Base-by-base conservation (phyloP, 2,113 vertebrate species). In the Gallinago paraguaiae region DNA sequence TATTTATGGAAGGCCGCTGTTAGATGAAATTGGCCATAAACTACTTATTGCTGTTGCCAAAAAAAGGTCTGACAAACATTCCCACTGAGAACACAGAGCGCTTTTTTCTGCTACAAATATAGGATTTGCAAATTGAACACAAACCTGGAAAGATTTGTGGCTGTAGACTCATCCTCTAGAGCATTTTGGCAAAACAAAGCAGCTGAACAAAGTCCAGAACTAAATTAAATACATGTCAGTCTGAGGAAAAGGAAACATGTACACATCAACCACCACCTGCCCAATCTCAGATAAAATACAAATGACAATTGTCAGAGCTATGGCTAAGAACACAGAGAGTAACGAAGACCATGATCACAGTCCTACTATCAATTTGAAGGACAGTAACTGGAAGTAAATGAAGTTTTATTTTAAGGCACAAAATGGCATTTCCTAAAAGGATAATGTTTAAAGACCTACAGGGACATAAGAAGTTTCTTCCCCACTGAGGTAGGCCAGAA, bases 21-120 rank as follows among this genome's bases (percentile, higher is more conserved):
- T 77, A 90, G 90, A 95, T 92, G 71, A 96, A 97, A 95, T 90
- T 90, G 91, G 77, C 92, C 90, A 96, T 88, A 96, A 96, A 94
- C 78, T 87, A 90, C 84, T 91, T 87, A 93, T 19, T 88, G 71
- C 63, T 60, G 56, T 92, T 93, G 88, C 92, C 94, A 96, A 92
- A 93, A 87, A 87, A 82, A n/a, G 30, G 43, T 85, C 88, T 97
- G 85, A 94, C 90, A 94, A 95, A 90, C 93, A 88, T 39, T 77
- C 68, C 76, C 75, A 76, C 54, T 50, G 85, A 82, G 87, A 92
- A 86, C 76, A 83, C 59, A 82, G 37, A 4, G 9, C 1, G 1
- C 2, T 41, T 92, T 95, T 85, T 90, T n/a, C 79, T 91, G 51
- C 35, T 93, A 48, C 87, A 86, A 93, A 91, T 86, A 87, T 2